Conservation (phyloP, 2,113 vertebrate species). For the Ochotona curzoniae region DNA sequence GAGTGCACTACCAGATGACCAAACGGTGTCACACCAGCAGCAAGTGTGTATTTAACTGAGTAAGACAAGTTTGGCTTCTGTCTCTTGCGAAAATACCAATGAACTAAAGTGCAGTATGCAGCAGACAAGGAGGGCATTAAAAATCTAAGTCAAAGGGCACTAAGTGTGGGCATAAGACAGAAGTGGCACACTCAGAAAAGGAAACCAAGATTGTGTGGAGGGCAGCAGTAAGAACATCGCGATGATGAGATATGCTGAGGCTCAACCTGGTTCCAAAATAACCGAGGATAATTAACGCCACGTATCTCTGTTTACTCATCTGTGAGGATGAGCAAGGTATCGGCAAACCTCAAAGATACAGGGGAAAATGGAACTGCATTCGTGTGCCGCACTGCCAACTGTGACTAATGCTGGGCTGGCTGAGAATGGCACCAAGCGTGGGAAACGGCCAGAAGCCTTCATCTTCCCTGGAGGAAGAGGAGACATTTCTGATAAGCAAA, state of each 20-base stretch:
- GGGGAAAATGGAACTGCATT: background rate
- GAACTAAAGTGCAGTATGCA: background rate
- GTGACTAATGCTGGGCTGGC: background rate
- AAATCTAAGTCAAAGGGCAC: background rate
- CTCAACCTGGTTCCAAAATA: background rate
- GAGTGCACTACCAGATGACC: background rate
- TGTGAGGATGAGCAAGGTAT: background rate
- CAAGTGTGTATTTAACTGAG: background rate
- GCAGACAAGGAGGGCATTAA: background rate
- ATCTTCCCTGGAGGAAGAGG: background rate
- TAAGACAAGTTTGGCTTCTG: background rate
- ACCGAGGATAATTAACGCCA: background rate
- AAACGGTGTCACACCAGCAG: background rate
- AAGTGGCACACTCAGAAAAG: background rate
- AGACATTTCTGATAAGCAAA: constrained; percentile 5
- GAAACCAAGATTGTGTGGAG: background rate
- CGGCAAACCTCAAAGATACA: background rate
- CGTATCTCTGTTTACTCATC: background rate
- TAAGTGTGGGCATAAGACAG: background rate
- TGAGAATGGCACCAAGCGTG: background rate
- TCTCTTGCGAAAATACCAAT: background rate
- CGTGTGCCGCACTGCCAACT: background rate
- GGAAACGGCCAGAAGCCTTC: background rate
- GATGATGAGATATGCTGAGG: too few relatives aligned
- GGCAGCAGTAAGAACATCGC: background rate